phyloP scores from a whole-genome alignment of 2,888 invertebrate genomes.

The Dynastes hyllus region DNA sequence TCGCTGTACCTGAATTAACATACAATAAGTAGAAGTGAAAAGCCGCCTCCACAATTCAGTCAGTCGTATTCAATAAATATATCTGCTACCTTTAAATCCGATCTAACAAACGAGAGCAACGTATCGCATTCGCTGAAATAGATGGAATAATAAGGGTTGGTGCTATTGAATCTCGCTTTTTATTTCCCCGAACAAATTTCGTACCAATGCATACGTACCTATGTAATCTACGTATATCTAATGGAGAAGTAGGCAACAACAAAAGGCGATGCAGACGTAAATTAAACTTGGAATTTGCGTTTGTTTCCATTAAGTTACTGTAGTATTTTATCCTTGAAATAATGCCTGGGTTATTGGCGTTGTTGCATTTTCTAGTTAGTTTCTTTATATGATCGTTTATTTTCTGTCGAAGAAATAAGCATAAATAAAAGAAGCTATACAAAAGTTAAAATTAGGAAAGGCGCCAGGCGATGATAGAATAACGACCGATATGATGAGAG shows the following conservation, averaged over 20 bases:
- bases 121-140: slow-evolving; percentile 11
- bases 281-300: not conserved
- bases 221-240: not conserved
- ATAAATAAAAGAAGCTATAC: too few species aligned
- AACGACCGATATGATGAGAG: too few species aligned
- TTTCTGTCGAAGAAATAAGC: too few species aligned
- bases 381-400: too few species aligned
- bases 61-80: not conserved
- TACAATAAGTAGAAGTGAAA: slow-evolving; percentile 1
- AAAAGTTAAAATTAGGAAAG: too few species aligned
- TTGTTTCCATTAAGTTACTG: not conserved
- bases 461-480: too few species aligned
- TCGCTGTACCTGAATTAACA: not conserved
- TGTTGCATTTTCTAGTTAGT: not conserved
- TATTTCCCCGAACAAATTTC: not conserved
- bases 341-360: not conserved
- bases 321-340: not conserved
- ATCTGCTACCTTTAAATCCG: slow-evolving; percentile 8
- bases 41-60: not conserved
- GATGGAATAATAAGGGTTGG: not conserved
- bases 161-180: not conserved
- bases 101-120: slow-evolving; percentile 12
- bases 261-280: not conserved
- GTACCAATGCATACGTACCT: not conserved
- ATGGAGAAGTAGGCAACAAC: not conserved